A percentile compares a stretch with the other conserved stretches of the same genome.
Conservation (phyloP, 2,797 vertebrate genomes). For the Triplophysa yarkandensis region DNA sequence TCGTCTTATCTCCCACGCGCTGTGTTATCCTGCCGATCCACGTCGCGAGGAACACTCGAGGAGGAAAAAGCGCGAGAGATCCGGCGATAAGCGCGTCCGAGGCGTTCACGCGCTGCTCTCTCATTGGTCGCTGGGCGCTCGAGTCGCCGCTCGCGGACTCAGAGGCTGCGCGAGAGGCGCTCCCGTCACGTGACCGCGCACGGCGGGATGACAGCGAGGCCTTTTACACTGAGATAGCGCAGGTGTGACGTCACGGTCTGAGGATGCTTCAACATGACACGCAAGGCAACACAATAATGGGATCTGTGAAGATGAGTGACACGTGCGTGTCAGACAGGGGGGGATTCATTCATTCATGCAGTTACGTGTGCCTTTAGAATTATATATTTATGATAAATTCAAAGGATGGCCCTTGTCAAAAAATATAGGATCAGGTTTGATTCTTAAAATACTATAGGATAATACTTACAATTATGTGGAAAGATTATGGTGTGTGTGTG, state of each 20-base stretch:
- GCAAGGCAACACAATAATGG: neutral
- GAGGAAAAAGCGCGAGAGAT: neutral
- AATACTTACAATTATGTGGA: no score
- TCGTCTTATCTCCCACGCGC: neutral
- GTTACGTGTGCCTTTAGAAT: no score
- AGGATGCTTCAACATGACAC: neutral
- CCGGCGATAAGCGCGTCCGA: constrained; percentile 7
- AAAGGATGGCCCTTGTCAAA: no score
- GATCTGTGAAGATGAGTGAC: neutral
- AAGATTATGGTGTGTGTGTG: no score
- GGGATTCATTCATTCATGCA: no score
- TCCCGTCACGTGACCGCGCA: neutral
- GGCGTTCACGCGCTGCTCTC: neutral
- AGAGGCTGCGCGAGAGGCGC: neutral
- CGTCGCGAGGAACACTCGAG: constrained; percentile 20
- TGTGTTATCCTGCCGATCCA: constrained; percentile 13
- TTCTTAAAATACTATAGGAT: no score
- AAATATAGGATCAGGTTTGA: no score
- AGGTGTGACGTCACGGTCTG: neutral
- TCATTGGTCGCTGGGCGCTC: constrained; percentile 8
- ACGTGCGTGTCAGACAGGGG: neutral
- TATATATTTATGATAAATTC: no score
- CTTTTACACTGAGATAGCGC: neutral
- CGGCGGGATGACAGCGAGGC: neutral
- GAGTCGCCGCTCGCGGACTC: neutral